These are phyloP conservation scores for Aptenodytes patagonicus DNA, from an alignment of 2,113 vertebrate species.

Conservation along the genomic window DNA sequence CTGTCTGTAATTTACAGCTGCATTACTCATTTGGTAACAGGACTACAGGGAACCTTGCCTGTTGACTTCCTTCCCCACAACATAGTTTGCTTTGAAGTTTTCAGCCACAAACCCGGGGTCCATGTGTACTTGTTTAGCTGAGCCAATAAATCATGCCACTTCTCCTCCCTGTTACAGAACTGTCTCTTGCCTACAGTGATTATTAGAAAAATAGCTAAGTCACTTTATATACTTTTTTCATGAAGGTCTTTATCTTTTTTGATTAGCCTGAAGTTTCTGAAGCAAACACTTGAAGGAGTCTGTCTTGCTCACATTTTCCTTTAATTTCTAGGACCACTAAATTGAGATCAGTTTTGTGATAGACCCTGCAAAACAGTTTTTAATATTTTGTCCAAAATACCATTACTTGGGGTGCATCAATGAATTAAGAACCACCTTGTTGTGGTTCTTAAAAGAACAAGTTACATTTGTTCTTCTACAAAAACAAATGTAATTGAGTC, in stretches of 20 bases:
- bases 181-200: neutral
- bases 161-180: neutral
- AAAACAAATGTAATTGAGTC: neutral
- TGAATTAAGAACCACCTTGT: neutral
- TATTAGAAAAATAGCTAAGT: neutral
- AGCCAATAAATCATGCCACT: neutral
- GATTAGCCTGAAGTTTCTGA: neutral
- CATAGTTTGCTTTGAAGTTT: neutral
- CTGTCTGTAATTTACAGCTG: neutral
- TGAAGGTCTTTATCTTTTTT: neutral
- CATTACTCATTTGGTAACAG: neutral
- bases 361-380: neutral
- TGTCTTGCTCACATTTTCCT: neutral
- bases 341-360: neutral
- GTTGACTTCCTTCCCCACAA: neutral
- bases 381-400: neutral
- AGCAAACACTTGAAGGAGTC: neutral
- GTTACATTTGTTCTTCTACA: no score
- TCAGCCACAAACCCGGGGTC: neutral
- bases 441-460: neutral
- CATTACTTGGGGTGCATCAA: neutral
- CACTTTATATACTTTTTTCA: neutral
- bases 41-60: neutral
- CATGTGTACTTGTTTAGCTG: neutral
- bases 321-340: neutral